Evolutionary conservation across 2,888 invertebrate species (phyloP), one percentile per base, ranked within the genome.

Genomic region (Troglohyphantes excavatus): DNA sequence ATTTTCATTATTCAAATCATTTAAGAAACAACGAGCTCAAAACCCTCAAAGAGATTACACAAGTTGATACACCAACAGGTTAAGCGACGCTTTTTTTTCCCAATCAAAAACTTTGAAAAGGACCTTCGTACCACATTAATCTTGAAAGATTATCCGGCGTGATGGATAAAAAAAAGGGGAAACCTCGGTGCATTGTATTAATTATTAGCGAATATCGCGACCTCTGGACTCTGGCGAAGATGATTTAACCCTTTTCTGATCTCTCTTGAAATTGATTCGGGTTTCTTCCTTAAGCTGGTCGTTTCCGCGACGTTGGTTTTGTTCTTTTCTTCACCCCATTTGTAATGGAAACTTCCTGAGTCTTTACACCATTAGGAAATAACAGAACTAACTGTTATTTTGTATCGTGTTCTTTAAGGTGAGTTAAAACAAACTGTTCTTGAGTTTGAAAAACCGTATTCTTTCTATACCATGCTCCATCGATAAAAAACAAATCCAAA

Each of bases 101-200:
- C 13, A n/a, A 53, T 17, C n/a, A n/a, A 13, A 1, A 0, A 53
- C 17, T 53, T 13, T 17, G n/a, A 17, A n/a, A 53, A 59, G 21
- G 59, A 61, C 61, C 59, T 75, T 75, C 26, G 29, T 7, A 29
- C 29, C 46, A 33, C 75, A 75, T 75, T 75, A 75, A 75, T 75
- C 75, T 75, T 75, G 5, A 23, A 53, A 75, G 75, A 75, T 75
- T 61, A 75, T 75, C 75, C 75, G n/a, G 0, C 75, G 33, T 61
- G 75, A 75, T 75, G 59, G 29, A 59, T 53, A 53, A 53, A 53
- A 53, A 53, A 53, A 53, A n/a, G n/a, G n/a, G 17, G 53, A 53
- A 61, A 33, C 27, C 53, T 33, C 5, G 13, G 21, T 2, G 13
- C 11, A 75, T 75, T 53, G 59, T 75, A 75, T 75, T 75, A 75